Base-by-base conservation (phyloP, 2,797 vertebrate species). In the Peromyscus eremicus region DNA sequence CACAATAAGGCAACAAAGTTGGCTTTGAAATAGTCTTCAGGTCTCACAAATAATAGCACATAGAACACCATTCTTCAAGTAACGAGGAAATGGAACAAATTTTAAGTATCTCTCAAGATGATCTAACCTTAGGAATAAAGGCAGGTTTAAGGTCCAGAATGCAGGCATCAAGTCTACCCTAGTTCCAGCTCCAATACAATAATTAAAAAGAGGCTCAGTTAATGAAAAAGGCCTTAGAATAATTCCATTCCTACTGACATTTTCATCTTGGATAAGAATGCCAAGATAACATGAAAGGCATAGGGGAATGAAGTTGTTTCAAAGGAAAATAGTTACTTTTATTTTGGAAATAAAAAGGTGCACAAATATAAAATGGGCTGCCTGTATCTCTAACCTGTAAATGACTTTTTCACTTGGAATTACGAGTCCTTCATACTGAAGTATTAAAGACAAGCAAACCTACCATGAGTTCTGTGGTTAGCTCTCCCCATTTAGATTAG, bases 1-100 rank as follows among this genome's bases (percentile, higher is more conserved):
- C 80, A 95, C 88, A 88, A 60, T 94, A 97, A 98, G 95, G 96
- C 95, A 97, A 97, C 8, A 52, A 79, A 95, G 66, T 85, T 94
- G 29, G 80, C 92, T 96, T 92, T 95, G 62, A 91, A 96, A 94
- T 55, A 64, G 79, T 80, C 86, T 92, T 96, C 73, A 82, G 13
- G 13, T 94, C 86, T 97, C 94, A 95, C 21, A 76, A 86, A 96
- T 32, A 85, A 29, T 60, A 96, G 87, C 37, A 57, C 37, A 94
- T 16, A 96, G 23, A 62, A 62, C 23, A 62, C 8, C 60, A 25
- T 62, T 62, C 60, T 62, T 62, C 60, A 62, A 62, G 60, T 62
- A 62, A 64, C 62, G 12, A 96, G 70, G 94, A 94, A 95, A 95
- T 71, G 70, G 91, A 97, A 43, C 37, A 93, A 71, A 68, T 92